Evolutionary conservation across 2,113 vertebrate genomes (phyloP).

Genomic region (Lethenteron camtschaticum): DNA sequence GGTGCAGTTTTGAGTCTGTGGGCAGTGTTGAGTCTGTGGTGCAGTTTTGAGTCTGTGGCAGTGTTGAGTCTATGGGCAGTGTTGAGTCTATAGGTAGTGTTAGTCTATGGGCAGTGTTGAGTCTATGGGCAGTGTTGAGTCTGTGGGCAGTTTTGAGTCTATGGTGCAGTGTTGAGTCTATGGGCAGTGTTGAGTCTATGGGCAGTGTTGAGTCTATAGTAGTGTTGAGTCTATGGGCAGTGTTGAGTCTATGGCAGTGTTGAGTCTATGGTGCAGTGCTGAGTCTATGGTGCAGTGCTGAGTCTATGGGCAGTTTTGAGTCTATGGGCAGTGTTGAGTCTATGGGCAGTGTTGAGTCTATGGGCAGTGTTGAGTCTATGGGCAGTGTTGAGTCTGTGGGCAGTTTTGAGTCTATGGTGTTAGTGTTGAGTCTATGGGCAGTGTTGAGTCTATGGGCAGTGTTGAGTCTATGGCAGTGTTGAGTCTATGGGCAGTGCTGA

Average conservation of each 20-base stretch:
- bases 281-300: slow-evolving; percentile 9
- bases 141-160: slow-evolving; percentile 11
- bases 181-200: background rate
- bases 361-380: no score
- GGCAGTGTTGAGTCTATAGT: slow-evolving; percentile 12
- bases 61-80: slow-evolving; percentile 7
- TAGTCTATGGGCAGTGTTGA: slow-evolving; percentile 7
- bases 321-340: background rate
- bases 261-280: no score
- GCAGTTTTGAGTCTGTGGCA: no score
- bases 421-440: background rate
- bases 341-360: no score
- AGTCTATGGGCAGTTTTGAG: slow-evolving; percentile 7
- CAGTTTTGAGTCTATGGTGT: slow-evolving; percentile 11
- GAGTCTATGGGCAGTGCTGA: slow-evolving; percentile 7
- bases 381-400: background rate
- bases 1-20: slow-evolving; percentile 9
- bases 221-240: background rate
- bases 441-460: background rate
- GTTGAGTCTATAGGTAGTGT: no score
- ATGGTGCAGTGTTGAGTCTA: background rate
- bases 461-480: slow-evolving; percentile 8
- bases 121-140: background rate
- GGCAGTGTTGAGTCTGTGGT: background rate
- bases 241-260: background rate